Percentiles rank a stretch among this genome's conserved stretches.
phyloP scores from a whole-genome alignment of 2,888 invertebrate genomes.

The Deroplatys truncata region DNA sequence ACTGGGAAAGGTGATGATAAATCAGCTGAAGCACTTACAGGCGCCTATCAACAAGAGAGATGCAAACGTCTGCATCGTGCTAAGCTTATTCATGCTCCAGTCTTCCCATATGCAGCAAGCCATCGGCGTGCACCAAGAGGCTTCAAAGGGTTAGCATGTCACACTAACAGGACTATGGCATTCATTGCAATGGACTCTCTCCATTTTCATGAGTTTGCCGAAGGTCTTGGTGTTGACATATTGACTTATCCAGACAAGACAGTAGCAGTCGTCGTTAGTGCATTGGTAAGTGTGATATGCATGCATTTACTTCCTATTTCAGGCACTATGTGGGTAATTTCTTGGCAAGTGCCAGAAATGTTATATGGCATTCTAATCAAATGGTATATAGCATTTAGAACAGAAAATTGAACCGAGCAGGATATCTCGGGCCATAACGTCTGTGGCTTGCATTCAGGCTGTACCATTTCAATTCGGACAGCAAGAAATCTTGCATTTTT shows the following conservation, averaged over 20 bases:
- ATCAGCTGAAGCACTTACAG: constrained; percentile 51
- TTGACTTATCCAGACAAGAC: constrained; percentile 57
- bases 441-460: too few species aligned
- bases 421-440: too few species aligned
- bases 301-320: constrained; percentile 12
- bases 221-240: constrained; percentile 68
- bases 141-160: constrained; percentile 42
- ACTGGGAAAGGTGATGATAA: constrained; percentile 50
- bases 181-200: constrained; percentile 71
- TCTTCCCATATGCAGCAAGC: constrained; percentile 36
- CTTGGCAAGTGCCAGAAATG: too few species aligned
- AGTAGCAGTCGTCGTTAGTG: constrained; percentile 66
- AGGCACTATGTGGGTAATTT: too few species aligned
- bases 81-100: constrained; percentile 43
- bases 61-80: constrained; percentile 42
- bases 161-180: constrained; percentile 55
- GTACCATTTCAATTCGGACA: too few species aligned
- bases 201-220: constrained; percentile 67
- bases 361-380: too few species aligned
- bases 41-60: constrained; percentile 9
- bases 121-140: constrained; percentile 40
- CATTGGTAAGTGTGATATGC: constrained; percentile 51
- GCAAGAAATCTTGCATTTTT: too few species aligned
- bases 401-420: too few species aligned
- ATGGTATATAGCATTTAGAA: too few species aligned